These are phyloP conservation scores for Nemotelus nigrinus DNA, from an alignment of 2,888 invertebrate species.

Conservation along the genomic window DNA sequence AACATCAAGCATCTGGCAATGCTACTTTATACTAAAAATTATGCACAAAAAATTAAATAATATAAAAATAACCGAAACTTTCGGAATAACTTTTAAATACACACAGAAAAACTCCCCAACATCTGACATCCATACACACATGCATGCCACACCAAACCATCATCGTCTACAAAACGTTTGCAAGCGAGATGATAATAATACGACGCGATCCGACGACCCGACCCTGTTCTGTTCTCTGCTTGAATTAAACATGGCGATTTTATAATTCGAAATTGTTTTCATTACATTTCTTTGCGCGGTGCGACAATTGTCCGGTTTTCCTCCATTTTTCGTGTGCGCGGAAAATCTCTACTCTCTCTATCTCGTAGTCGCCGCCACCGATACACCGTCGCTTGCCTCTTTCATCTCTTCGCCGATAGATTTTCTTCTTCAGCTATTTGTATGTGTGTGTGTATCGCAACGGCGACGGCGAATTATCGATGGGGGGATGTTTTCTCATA, in stretches of 20 bases:
- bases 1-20: too few relatives aligned
- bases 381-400: too few relatives aligned
- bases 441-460: neutral
- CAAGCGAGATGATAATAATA: conserved; percentile 31
- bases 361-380: neutral
- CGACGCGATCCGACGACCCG: conserved; percentile 36
- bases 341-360: conserved; percentile 21
- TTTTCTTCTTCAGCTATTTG: too few relatives aligned
- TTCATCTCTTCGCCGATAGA: too few relatives aligned
- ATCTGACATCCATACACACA: conserved; percentile 24
- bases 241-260: conserved; percentile 52
- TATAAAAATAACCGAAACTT: too few relatives aligned
- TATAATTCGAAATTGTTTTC: conserved; percentile 50
- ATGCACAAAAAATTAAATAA: too few relatives aligned
- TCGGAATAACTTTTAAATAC: too few relatives aligned
- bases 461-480: too few relatives aligned
- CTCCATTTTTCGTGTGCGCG: conserved; percentile 41
- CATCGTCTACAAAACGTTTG: neutral
- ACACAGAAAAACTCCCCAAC: neutral
- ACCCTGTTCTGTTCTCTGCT: conserved; percentile 9
- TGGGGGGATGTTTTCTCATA: too few relatives aligned
- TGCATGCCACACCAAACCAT: neutral
- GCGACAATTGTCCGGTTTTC: conserved; percentile 45
- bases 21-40: too few relatives aligned
- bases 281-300: conserved; percentile 46